phyloP scores from a whole-genome alignment of 2,797 vertebrate species.

The Protonibea diacanthus region DNA sequence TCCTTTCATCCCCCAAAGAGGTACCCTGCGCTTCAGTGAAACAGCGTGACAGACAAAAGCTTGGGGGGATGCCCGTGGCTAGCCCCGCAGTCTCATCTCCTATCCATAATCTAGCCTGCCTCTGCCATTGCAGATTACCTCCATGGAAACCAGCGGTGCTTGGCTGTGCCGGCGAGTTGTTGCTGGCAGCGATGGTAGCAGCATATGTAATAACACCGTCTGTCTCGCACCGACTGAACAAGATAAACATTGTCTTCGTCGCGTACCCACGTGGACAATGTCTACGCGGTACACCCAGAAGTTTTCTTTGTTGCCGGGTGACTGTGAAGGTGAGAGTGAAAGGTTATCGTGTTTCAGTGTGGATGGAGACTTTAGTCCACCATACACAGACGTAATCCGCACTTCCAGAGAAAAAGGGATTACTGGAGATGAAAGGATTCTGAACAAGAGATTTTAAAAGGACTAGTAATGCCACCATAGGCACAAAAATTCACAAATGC shows the following conservation, averaged over 20 bases:
- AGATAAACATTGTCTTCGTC: slow-evolving; percentile 63
- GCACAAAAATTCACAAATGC: slow-evolving; percentile 23
- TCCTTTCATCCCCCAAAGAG: slow-evolving; percentile 73
- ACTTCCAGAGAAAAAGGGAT: slow-evolving; percentile 54
- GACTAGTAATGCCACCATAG: slow-evolving; percentile 41
- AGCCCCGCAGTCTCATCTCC: slow-evolving; percentile 63
- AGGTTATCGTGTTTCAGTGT: slow-evolving; percentile 33
- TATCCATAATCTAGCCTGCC: slow-evolving; percentile 68
- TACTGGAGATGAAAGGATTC: slow-evolving; percentile 59
- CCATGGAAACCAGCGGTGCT: slow-evolving; percentile 66
- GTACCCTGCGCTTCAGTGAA: slow-evolving; percentile 61
- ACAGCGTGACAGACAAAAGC: slow-evolving; percentile 78
- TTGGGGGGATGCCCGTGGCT: slow-evolving; percentile 77
- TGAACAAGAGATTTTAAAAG: slow-evolving; percentile 51
- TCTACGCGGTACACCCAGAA: neutral
- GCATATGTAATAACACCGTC: slow-evolving; percentile 69
- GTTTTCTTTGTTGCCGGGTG: neutral
- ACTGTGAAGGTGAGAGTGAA: slow-evolving; percentile 36
- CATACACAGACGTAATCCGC: slow-evolving; percentile 36
- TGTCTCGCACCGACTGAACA: slow-evolving; percentile 44
- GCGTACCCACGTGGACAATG: neutral
- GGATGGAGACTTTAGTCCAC: slow-evolving; percentile 39
- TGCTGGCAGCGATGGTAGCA: slow-evolving; percentile 59
- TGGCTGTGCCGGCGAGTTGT: slow-evolving; percentile 55
- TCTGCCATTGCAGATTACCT: slow-evolving; percentile 75